Evolutionary conservation across 2,888 invertebrate species (phyloP).

Genomic region (Formica aserva): DNA sequence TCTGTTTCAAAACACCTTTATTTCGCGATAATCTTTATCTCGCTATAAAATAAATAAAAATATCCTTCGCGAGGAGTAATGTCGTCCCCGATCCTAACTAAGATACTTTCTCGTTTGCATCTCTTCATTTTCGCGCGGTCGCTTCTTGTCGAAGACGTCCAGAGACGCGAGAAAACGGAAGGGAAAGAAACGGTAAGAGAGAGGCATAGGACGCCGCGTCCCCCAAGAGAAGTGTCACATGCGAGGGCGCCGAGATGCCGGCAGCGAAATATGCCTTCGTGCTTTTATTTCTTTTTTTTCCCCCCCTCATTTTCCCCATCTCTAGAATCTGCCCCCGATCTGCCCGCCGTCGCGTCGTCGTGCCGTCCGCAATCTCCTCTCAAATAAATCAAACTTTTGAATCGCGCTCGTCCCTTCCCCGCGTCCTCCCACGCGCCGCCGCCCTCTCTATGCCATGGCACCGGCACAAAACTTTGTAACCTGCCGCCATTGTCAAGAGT

Average conservation of each 20-base stretch:
- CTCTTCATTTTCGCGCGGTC: slow-evolving; percentile 14
- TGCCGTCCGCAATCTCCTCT: slow-evolving; percentile 83
- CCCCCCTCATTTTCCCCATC: slow-evolving; percentile 43
- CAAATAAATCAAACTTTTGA: slow-evolving; percentile 86
- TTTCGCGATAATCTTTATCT: neutral
- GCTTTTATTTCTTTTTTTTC: slow-evolving; percentile 60
- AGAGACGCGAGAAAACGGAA: slow-evolving; percentile 32
- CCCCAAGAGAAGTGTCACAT: slow-evolving; percentile 69
- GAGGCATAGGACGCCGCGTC: slow-evolving; percentile 13
- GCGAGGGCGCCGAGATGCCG: slow-evolving; percentile 75
- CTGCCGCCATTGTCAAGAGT: slow-evolving; percentile 84
- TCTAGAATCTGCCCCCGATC: slow-evolving; percentile 68
- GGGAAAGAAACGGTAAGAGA: slow-evolving; percentile 8
- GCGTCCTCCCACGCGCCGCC: slow-evolving; percentile 38
- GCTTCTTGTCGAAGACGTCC: slow-evolving; percentile 5
- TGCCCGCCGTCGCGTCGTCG: slow-evolving; percentile 60
- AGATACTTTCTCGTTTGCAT: slow-evolving; percentile 3
- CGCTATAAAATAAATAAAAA: neutral
- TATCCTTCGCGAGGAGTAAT: neutral
- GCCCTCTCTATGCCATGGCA: slow-evolving; percentile 58
- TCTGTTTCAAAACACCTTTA: neutral
- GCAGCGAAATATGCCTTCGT: slow-evolving; percentile 72
- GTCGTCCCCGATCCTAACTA: neutral
- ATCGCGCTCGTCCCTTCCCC: slow-evolving; percentile 75
- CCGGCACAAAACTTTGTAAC: slow-evolving; percentile 82